Percentiles rank a stretch among this genome's conserved stretches.
phyloP scores from a whole-genome alignment of 2,113 vertebrate genomes.

The Erythrocebus patas region DNA sequence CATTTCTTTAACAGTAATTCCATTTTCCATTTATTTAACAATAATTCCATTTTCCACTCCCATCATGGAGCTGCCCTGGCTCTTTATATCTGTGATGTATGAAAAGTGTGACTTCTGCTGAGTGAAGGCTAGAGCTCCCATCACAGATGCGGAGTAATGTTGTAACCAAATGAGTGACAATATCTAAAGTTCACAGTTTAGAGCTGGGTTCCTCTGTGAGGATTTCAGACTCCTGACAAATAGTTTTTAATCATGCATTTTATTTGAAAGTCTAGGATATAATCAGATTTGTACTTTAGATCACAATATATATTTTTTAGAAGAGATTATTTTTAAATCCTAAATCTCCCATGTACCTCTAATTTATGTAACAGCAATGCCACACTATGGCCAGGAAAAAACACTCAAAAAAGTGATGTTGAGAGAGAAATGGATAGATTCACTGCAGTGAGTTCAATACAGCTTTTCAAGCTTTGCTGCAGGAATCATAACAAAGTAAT shows the following conservation, averaged over 20 bases:
- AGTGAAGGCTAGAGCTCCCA: background rate
- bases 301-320: conserved; percentile 20
- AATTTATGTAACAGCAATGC: background rate
- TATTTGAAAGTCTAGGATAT: conserved; percentile 12
- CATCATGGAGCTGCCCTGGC: too few relatives aligned
- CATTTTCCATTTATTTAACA: background rate
- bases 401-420: background rate
- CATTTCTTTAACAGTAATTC: background rate
- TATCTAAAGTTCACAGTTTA: too few relatives aligned
- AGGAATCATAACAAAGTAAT: conserved; percentile 21
- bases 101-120: background rate
- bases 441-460: background rate
- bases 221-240: conserved; percentile 1
- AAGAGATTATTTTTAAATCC: background rate
- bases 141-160: accelerated
- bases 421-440: background rate
- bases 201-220: background rate
- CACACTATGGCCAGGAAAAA: background rate
- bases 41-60: background rate
- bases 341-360: background rate
- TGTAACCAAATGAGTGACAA: too few relatives aligned
- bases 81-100: background rate
- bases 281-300: conserved; percentile 40
- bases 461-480: background rate
- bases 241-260: background rate